Evolutionary conservation across 2,888 invertebrate species (phyloP), one percentile per base, ranked within the genome.

Genomic region (Aphodius granarius): DNA sequence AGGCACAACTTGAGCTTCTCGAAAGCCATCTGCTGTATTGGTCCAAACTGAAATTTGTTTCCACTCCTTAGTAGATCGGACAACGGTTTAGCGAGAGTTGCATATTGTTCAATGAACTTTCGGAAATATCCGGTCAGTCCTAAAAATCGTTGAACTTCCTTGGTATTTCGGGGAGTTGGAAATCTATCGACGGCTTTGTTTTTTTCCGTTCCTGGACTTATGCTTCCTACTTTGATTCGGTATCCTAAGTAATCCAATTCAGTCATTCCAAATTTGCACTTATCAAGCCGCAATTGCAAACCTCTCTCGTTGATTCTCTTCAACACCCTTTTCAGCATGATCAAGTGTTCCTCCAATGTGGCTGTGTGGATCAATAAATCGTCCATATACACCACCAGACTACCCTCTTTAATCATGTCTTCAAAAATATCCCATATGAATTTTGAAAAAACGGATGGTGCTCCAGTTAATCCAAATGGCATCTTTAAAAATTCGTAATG

Each of bases 391-490:
- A 78, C 72, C 21, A 68, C 22, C 17, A 78, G 65, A 18, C 73
- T 76, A 13, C 70, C 17, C 18, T 75, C 17, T 15, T 62, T 22
- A 19, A 79, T 62, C 5, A 79, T 70, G 6, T 76, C 72, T 9
- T 70, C 5, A 76, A 80, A 81, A 15, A 77, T 75, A 9, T 43
- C 9, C 19, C 76, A 72, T 6, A 78, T 73, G 73, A 74, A 79
- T 23, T 77, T 23, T 63, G 66, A 22, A 73, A 83, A 83, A 19
- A 77, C 75, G 13, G 80, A 72, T 6, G 81, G 80, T n/a, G 79
- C 77, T 66, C 81, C 81, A 16, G 71, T 74, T 15, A 83, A 73
- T 3, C 83, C 82, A 74, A 83, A 82, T 0, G 83, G 81, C 80
- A 83, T 80, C 18, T 76, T 77, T 4, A 76, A 5, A 65, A 75